Percentiles rank a stretch among this genome's conserved stretches.
phyloP scores from a whole-genome alignment of 2,113 vertebrate species.

The Ceyx margarethae region DNA sequence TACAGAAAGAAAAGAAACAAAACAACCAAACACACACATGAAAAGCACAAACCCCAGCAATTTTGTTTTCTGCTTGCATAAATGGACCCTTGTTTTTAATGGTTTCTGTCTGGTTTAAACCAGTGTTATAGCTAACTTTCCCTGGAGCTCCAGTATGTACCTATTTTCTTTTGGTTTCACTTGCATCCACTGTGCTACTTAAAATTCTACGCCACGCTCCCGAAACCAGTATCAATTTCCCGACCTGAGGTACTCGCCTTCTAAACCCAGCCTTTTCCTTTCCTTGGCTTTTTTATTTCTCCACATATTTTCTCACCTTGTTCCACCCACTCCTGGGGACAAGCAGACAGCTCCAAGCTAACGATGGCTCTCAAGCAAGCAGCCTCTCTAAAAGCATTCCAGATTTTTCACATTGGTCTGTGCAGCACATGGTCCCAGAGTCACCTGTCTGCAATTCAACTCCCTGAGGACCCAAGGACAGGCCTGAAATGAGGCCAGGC shows the following conservation, averaged over 20 bases:
- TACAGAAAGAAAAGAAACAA: background rate
- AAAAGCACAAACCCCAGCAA: background rate
- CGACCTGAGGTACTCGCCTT: background rate
- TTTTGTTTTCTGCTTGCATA: background rate
- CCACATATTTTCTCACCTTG: slow-evolving; percentile 37
- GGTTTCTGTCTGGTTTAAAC: background rate
- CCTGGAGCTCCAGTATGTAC: background rate
- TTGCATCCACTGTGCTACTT: background rate
- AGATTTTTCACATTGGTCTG: background rate
- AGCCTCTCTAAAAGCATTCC: background rate
- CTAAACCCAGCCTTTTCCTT: background rate
- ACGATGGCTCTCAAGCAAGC: background rate
- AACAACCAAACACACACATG: background rate
- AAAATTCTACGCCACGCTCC: background rate
- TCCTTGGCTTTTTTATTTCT: slow-evolving; percentile 31
- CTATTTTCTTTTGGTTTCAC: background rate
- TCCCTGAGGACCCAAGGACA: background rate
- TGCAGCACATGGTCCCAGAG: background rate
- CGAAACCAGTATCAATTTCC: background rate
- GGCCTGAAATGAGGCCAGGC: background rate
- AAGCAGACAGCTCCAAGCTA: background rate
- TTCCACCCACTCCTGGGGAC: slow-evolving; percentile 33
- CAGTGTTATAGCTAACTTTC: background rate
- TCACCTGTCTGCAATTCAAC: background rate
- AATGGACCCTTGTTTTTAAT: background rate